Conservation (phyloP, 2,888 invertebrate species). For the Nomada ferruginata region DNA sequence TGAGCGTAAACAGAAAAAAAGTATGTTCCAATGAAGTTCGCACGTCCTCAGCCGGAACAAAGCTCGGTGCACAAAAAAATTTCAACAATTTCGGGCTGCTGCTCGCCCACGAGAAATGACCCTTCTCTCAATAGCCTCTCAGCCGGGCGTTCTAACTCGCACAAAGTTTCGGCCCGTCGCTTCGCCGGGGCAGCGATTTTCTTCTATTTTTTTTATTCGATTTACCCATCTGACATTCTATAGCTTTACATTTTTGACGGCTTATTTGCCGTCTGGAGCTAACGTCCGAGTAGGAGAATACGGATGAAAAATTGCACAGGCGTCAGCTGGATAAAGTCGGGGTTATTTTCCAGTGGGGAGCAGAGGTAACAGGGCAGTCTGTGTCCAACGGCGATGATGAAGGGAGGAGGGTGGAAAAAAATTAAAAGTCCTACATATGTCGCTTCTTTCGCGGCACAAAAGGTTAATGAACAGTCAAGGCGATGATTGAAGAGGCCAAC, state of each 20-base stretch:
- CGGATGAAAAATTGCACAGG: slow-evolving; percentile 48
- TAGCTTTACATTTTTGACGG: slow-evolving; percentile 14
- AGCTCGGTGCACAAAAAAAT: background rate
- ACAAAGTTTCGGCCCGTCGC: background rate
- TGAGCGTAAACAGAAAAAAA: background rate
- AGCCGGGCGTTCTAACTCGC: background rate
- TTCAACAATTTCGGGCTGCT: background rate
- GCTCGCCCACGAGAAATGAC: slow-evolving; percentile 2
- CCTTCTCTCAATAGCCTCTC: slow-evolving; percentile 3
- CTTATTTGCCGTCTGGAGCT: slow-evolving; percentile 34
- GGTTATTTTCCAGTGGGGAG: slow-evolving; percentile 35
- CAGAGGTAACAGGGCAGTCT: slow-evolving; percentile 45
- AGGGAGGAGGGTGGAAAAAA: slow-evolving; percentile 4
- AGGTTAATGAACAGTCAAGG: slow-evolving; percentile 57
- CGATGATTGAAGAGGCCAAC: slow-evolving; percentile 50
- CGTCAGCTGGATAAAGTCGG: slow-evolving; percentile 50
- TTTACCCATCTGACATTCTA: slow-evolving; percentile 1
- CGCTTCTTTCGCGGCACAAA: slow-evolving; percentile 32
- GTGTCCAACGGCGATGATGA: slow-evolving; percentile 30
- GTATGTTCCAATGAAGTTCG: background rate
- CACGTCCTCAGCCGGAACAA: background rate
- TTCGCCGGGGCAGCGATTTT: background rate
- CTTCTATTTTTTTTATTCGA: background rate
- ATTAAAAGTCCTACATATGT: slow-evolving; percentile 54
- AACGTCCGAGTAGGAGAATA: background rate